A percentile compares a stretch with the other conserved stretches of the same genome.
These are phyloP conservation scores for Microctenopoma stevenorrisi DNA, from an alignment of 2,797 vertebrate genomes.

Conservation along the genomic window DNA sequence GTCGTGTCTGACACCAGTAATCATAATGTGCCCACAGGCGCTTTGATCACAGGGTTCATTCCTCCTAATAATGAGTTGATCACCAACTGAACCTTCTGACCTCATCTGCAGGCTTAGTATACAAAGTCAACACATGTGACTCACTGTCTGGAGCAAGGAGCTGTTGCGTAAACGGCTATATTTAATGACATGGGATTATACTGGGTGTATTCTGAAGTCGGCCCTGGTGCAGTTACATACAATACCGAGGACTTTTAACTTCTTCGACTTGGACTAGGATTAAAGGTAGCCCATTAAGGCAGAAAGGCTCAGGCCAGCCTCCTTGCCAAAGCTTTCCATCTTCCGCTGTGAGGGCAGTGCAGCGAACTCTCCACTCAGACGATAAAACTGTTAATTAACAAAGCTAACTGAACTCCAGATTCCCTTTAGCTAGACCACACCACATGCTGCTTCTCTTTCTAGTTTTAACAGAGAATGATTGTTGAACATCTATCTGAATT, in stretches of 20 bases:
- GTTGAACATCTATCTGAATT: conserved; percentile 35
- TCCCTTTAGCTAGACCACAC: conserved; percentile 29
- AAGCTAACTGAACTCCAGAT: conserved; percentile 36
- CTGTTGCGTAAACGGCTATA: conserved; percentile 19
- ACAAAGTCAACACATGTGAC: conserved; percentile 34
- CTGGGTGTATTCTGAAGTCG: conserved; percentile 33
- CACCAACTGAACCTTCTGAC: conserved; percentile 13
- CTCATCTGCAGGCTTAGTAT: conserved; percentile 15
- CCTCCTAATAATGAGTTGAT: conserved; percentile 29
- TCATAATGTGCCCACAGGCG: not conserved
- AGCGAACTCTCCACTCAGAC: conserved; percentile 34
- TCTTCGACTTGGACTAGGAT: conserved; percentile 48
- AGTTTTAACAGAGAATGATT: conserved; percentile 35
- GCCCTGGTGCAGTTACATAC: conserved; percentile 43
- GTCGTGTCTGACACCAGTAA: conserved; percentile 16
- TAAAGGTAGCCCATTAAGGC: conserved; percentile 45
- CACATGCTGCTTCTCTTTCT: not conserved
- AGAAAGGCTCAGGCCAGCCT: conserved; percentile 17
- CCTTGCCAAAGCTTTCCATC: conserved; percentile 41
- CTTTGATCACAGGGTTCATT: conserved; percentile 29
- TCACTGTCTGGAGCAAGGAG: conserved; percentile 33
- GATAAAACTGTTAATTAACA: conserved; percentile 49
- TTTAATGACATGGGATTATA: conserved; percentile 47
- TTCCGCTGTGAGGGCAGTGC: conserved; percentile 30
- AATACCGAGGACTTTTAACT: conserved; percentile 30